These are phyloP conservation scores for Desmodus rotundus DNA, from an alignment of 2,113 vertebrate genomes.

Conservation along the genomic window DNA sequence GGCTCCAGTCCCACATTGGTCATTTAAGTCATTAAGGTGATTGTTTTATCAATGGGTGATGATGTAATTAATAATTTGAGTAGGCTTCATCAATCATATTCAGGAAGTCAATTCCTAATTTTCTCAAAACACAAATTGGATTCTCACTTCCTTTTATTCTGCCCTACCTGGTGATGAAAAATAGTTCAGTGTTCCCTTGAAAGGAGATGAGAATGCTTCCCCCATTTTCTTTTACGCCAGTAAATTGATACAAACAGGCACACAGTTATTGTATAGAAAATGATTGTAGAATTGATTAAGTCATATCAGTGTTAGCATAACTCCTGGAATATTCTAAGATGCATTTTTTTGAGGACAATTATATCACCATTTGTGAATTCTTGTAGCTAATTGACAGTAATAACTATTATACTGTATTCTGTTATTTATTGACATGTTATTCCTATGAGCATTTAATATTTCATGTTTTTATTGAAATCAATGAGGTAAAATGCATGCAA, in stretches of 20 bases:
- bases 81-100: constrained; percentile 40
- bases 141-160: neutral
- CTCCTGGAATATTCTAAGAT: neutral
- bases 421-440: neutral
- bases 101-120: constrained; percentile 17
- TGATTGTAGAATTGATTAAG: neutral
- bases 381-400: neutral
- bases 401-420: neutral
- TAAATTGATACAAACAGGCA: neutral
- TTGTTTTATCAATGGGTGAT: constrained; percentile 46
- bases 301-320: neutral
- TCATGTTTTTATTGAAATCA: neutral
- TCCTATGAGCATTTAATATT: neutral
- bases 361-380: neutral
- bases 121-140: neutral
- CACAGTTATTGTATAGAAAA: neutral
- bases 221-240: neutral
- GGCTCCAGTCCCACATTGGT: neutral
- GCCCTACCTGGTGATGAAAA: neutral
- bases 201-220: neutral
- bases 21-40: constrained; percentile 60
- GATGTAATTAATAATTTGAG: constrained; percentile 59
- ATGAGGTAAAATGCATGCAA: neutral
- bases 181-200: neutral
- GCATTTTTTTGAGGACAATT: neutral